These are phyloP conservation scores for Ormyrus rosae DNA, from an alignment of 2,888 invertebrate species.

Conservation along the genomic window DNA sequence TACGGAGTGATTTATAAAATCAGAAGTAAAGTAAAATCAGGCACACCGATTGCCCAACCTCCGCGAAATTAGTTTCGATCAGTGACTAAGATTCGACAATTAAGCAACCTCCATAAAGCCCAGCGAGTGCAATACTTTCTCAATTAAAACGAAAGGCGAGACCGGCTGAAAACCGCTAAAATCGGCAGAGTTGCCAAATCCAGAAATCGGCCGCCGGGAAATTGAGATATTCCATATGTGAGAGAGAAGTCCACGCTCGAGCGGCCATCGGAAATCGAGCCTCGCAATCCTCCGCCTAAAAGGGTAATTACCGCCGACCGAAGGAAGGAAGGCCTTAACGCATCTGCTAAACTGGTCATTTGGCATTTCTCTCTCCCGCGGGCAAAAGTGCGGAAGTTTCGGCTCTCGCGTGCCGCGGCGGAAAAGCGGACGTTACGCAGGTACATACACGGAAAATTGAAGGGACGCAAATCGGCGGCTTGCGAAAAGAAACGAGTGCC, in stretches of 20 bases:
- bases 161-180: too few species aligned
- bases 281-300: constrained; percentile 12
- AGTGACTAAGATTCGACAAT: background rate
- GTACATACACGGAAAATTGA: constrained; percentile 22
- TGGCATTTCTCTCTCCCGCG: background rate
- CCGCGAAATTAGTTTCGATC: background rate
- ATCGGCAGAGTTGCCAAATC: too few species aligned
- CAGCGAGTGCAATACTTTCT: background rate
- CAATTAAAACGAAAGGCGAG: background rate
- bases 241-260: background rate
- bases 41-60: too few species aligned
- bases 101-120: background rate
- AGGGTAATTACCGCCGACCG: background rate
- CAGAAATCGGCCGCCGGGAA: too few species aligned
- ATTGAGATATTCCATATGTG: constrained; percentile 10
- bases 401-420: constrained; percentile 21
- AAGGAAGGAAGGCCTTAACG: background rate
- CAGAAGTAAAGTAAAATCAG: background rate
- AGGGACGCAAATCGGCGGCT: constrained; percentile 23
- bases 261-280: background rate
- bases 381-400: constrained; percentile 39
- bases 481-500: constrained; percentile 24
- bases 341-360: too few species aligned
- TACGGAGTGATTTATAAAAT: too few species aligned
- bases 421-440: background rate